Evolutionary conservation across 2,113 vertebrate species (phyloP), one percentile per base, ranked within the genome.

Genomic region (Gadus chalcogrammus): DNA sequence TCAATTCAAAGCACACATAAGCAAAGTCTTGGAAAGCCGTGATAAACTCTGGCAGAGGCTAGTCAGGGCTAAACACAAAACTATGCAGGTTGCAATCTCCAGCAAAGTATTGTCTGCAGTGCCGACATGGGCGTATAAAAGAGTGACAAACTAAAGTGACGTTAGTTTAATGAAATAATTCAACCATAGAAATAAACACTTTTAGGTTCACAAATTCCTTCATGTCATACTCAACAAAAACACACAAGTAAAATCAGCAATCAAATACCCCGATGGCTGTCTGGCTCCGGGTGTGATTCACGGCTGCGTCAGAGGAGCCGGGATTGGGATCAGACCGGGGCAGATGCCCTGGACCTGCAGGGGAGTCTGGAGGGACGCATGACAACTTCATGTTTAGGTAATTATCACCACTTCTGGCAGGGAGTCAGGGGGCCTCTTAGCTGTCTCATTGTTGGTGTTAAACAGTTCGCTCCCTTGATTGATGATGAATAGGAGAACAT

Each of bases 361-460:
- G 71, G 81, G 79, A 82, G 84, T 83, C 82, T 63, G 67, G 69
- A 65, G 65, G 68, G 56, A 17, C 65, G 59, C 53, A 79, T 88
- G 88, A 88, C 85, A 90, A 88, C 87, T 88, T 88, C 85, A 89
- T 92, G 88, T 90, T 87, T 85, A 75, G 89, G 87, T 90, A 89
- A 90, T 91, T 90, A 91, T 91, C 89, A 89, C 79, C 87, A 90
- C 83, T 88, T 82, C 84, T 86, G 85, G 83, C 84, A 82, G 76
- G 86, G 86, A 70, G 77, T 11, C 42, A 71, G 77, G 77, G 81
- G 81, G 76, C 82, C 82, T 86, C 83, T 87, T 81, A 84, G 77
- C 78, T 64, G 85, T 82, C 85, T 83, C 88, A 80, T 87, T 90
- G 88, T 88, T 79, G 83, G 76, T 85, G 88, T 91, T 91, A 90